These are phyloP conservation scores for Poeciliopsis gracilis DNA, from an alignment of 2,797 vertebrate species.

Conservation along the genomic window DNA sequence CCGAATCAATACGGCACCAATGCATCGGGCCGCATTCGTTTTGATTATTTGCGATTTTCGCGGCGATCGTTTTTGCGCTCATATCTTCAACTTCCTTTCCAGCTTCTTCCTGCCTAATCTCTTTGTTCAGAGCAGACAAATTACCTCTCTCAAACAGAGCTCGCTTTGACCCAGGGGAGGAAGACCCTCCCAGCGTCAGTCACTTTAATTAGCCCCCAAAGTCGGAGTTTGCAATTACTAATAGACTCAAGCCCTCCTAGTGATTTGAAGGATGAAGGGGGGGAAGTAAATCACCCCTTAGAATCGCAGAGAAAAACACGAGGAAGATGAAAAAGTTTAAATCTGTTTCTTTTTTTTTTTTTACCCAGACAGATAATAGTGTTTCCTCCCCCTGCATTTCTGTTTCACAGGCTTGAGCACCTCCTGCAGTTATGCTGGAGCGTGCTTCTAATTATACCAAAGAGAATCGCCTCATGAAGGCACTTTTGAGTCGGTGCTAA, in stretches of 20 bases:
- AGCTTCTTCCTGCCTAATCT: conserved; percentile 92
- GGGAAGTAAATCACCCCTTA: conserved; percentile 79
- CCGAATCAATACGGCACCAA: conserved; percentile 51
- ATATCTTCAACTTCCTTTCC: conserved; percentile 96
- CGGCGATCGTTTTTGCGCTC: conserved; percentile 89
- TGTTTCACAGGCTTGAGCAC: conserved; percentile 68
- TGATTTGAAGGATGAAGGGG: conserved; percentile 87
- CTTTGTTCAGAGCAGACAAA: conserved; percentile 99
- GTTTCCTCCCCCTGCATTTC: conserved; percentile 66
- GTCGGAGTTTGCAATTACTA: conserved; percentile 93
- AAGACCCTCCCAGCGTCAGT: conserved; percentile 92
- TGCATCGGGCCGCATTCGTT: conserved; percentile 57
- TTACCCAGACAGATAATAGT: conserved; percentile 71
- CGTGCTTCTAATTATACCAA: conserved; percentile 74
- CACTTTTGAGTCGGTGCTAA: conserved; percentile 80
- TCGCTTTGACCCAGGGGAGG: conserved; percentile 92
- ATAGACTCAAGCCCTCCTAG: conserved; percentile 91
- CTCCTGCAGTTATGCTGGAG: conserved; percentile 72
- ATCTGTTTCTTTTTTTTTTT: conserved; percentile 49
- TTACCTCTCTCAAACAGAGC: conserved; percentile 96
- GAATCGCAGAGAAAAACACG: conserved; percentile 78
- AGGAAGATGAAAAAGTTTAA: conserved; percentile 68
- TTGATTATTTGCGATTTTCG: conserved; percentile 74
- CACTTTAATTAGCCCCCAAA: conserved; percentile 99
- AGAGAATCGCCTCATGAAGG: conserved; percentile 78